Evolutionary conservation across 2,888 invertebrate species (phyloP).

Genomic region (Cephonodes hylas): DNA sequence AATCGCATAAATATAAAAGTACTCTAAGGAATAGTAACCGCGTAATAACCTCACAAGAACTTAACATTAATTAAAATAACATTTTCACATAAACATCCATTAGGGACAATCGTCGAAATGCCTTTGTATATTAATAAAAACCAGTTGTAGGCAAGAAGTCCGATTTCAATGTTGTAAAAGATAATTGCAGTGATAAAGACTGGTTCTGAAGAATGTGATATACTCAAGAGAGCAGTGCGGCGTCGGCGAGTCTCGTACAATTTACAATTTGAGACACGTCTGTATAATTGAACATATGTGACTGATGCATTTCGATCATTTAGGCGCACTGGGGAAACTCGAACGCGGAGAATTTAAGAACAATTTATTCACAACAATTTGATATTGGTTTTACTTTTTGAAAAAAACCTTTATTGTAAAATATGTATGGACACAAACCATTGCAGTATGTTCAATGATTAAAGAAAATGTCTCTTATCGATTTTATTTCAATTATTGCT

Average conservation of each 20-base stretch:
- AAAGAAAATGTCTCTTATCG: too few species aligned
- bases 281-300: slow-evolving; percentile 19
- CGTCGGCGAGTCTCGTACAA: slow-evolving; percentile 4
- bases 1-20: background rate
- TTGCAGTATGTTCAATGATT: too few species aligned
- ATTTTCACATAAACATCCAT: background rate
- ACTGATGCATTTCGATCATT: background rate
- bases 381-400: too few species aligned
- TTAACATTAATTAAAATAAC: background rate
- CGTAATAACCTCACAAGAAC: background rate
- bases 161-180: slow-evolving; percentile 1
- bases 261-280: slow-evolving; percentile 14
- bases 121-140: slow-evolving; percentile 7
- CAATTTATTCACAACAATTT: too few species aligned
- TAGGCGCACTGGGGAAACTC: background rate
- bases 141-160: slow-evolving; percentile 2
- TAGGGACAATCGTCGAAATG: background rate
- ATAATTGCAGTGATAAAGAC: slow-evolving; percentile 10
- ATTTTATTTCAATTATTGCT: too few species aligned
- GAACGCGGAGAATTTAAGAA: too few species aligned
- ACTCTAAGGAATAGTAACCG: background rate
- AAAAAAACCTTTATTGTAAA: too few species aligned
- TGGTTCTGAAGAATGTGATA: slow-evolving; percentile 9
- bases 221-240: background rate
- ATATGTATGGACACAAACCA: too few species aligned